Conservation (phyloP, 2,888 invertebrate species). For the Miltochrista miniata region DNA sequence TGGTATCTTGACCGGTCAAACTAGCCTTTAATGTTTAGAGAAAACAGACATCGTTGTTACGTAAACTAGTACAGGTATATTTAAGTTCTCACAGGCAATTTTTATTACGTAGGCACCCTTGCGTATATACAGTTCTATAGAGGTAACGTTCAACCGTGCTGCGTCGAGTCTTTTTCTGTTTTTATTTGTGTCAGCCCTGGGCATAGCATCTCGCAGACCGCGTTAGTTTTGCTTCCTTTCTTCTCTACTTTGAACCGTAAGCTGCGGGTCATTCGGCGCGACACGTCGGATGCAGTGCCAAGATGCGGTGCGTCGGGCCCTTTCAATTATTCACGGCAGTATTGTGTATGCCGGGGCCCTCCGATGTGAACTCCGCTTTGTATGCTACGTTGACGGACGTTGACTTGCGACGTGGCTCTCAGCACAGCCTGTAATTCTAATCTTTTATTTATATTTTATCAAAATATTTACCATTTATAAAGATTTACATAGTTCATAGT, state of each 20-base stretch:
- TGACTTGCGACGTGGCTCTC: constrained; percentile 32
- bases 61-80: not conserved
- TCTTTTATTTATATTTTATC: too few species aligned
- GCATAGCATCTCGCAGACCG: constrained; percentile 58
- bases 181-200: constrained; percentile 14
- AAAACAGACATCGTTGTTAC: not conserved
- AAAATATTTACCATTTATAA: not conserved
- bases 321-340: constrained; percentile 71
- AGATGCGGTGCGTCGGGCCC: constrained; percentile 54
- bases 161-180: constrained; percentile 7
- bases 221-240: constrained; percentile 35
- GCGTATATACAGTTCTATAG: not conserved
- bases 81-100: not conserved
- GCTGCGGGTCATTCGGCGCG: constrained; percentile 16
- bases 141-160: not conserved
- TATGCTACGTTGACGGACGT: constrained; percentile 39
- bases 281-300: constrained; percentile 42
- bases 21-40: not conserved
- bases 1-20: not conserved
- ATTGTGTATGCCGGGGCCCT: constrained; percentile 51
- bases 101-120: not conserved
- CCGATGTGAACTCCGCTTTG: constrained; percentile 42
- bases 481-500: not conserved
- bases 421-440: constrained; percentile 10
- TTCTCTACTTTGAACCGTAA: constrained; percentile 35